Evolutionary conservation across 1,140 invertebrate genomes (phyloP).

Genomic region (Drosophila nebulosa): DNA sequence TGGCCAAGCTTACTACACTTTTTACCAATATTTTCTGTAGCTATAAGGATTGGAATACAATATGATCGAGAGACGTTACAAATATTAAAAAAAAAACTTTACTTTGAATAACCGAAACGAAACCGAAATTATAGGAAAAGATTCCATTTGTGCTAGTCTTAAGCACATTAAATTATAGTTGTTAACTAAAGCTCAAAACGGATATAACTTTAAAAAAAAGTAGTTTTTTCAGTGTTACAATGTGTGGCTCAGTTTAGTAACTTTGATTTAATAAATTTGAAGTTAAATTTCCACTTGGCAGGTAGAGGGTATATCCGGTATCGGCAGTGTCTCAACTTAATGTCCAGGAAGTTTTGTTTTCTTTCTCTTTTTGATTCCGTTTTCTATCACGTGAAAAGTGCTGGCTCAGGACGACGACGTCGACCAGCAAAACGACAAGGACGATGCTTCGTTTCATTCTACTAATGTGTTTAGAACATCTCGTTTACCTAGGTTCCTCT

Average conservation of each 20-base stretch:
- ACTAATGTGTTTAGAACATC: neutral
- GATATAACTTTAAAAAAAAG: too few species aligned
- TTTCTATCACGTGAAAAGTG: conserved; percentile 13
- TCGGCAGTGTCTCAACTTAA: neutral
- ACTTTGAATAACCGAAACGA: too few species aligned
- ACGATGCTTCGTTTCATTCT: neutral
- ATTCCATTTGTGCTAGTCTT: too few species aligned
- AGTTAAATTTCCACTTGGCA: too few species aligned
- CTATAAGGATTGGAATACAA: neutral
- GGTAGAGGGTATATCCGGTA: neutral
- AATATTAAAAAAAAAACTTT: neutral
- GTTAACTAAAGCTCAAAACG: too few species aligned
- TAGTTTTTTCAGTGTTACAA: too few species aligned
- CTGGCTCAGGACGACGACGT: neutral
- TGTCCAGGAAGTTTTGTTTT: neutral
- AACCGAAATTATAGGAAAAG: too few species aligned
- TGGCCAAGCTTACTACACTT: conserved; percentile 50
- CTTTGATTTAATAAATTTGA: too few species aligned
- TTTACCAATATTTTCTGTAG: conserved; percentile 49
- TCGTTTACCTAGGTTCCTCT: neutral
- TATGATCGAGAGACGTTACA: neutral
- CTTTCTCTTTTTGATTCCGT: neutral
- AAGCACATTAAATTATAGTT: too few species aligned
- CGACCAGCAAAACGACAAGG: too few species aligned
- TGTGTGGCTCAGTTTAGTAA: too few species aligned